Evolutionary conservation across 2,888 invertebrate species (phyloP), one percentile per base, ranked within the genome.

Genomic region (Erynnis tages): DNA sequence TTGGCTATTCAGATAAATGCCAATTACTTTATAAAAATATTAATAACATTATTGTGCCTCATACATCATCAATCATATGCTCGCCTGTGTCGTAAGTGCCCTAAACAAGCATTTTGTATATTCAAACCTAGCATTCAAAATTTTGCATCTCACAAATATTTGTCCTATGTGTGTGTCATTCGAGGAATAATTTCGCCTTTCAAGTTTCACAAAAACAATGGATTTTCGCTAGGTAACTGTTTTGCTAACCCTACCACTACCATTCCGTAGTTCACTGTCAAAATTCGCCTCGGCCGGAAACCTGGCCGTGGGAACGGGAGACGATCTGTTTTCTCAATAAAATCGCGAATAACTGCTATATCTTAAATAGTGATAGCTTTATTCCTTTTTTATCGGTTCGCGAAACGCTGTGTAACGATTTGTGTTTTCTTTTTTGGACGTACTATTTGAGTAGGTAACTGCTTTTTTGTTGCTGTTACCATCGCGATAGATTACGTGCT

Each of bases 221-320:
- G 8, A 27, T 27, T 27, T 27, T 2, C 3, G 27, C 21, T 21
- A 21, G 21, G 3, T 27, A 27, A 27, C 8, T 67, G 64, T 64
- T 66, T 73, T 84, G 69, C 80, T 69, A 61, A 63, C 86, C 55
- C 68, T 87, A 87, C 84, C 48, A 54, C 63, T 66, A 70, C 71
- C 68, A 79, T 82, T 80, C 82, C 71, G 68, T 74, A 77, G 82
- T 76, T 81, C 84, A 86, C 88, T 82, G 88, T 87, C 88, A 86
- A 88, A 89, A 89, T 88, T 89, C 87, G 87, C 85, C 68, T 66
- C 87, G 88, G 80, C 83, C 85, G 86, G 87, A 86, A 84, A 75
- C 75, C 70, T 59, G 62, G 71, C 66, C 88, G 88, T 89, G 88
- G 85, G 88, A 89, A 88, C 79, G 74, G 60, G 64, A 65, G 66